A percentile compares a stretch with the other conserved stretches of the same genome.
phyloP scores from a whole-genome alignment of 2,888 invertebrate genomes.

The Lithodes maja region DNA sequence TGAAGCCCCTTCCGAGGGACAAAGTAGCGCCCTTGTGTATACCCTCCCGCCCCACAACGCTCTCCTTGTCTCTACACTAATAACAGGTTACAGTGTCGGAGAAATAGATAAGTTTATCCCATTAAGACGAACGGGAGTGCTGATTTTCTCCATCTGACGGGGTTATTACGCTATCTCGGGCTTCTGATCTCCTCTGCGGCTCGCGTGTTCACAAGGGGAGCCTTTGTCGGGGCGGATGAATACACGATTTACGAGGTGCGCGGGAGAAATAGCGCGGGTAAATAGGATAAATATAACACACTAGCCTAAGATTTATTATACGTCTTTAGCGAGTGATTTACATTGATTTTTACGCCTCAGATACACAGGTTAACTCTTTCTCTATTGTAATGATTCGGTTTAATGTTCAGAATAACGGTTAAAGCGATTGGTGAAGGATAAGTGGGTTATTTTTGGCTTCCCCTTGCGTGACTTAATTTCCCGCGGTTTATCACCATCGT shows the following conservation, averaged over 20 bases:
- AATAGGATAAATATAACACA: slow-evolving; percentile 4
- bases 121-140: slow-evolving; percentile 32
- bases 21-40: slow-evolving; percentile 14
- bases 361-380: too few relatives aligned
- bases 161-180: slow-evolving; percentile 26
- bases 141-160: not conserved
- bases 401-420: not conserved
- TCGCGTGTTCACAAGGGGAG: slow-evolving; percentile 4
- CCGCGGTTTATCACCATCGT: not conserved
- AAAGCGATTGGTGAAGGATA: not conserved
- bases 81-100: slow-evolving; percentile 28
- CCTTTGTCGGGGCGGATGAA: not conserved
- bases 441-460: not conserved
- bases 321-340: not conserved
- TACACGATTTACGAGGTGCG: not conserved
- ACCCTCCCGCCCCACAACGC: not conserved
- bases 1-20: not conserved
- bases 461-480: not conserved
- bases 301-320: not conserved
- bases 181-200: not conserved
- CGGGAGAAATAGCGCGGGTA: not conserved
- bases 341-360: too few relatives aligned
- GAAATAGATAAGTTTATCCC: slow-evolving; percentile 37
- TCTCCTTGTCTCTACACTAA: slow-evolving; percentile 17
- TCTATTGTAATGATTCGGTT: too few relatives aligned